phyloP scores from a whole-genome alignment of 64 coral and sea anemone genomes.

The Hydrozoanthus tunicans region DNA sequence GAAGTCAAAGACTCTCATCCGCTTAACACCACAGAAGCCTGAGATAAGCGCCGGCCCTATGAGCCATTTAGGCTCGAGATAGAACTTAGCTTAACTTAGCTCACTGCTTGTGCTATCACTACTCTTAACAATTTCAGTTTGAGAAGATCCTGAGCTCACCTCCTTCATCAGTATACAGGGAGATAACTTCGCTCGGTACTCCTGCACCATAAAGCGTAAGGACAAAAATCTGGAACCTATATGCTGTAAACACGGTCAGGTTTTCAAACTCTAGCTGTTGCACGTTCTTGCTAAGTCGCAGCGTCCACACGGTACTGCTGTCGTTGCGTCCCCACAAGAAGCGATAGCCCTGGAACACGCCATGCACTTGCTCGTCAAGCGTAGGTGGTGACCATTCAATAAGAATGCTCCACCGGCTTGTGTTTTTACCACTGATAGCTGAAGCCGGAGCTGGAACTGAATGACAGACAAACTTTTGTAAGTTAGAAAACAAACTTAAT shows the following conservation, averaged over 20 bases:
- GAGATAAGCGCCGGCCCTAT: no score
- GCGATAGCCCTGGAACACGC: conserved; percentile 29
- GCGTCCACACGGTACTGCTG: background rate
- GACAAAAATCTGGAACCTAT: background rate
- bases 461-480: conserved; percentile 61
- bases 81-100: no score
- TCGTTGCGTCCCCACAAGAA: background rate
- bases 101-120: no score
- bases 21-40: no score
- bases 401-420: conserved; percentile 12
- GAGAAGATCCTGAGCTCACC: background rate
- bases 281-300: background rate
- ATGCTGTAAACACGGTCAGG: background rate
- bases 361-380: background rate
- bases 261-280: background rate
- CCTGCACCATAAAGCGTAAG: conserved; percentile 17
- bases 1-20: no score
- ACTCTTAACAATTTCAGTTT: no score
- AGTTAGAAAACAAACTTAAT: no score
- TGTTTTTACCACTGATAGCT: background rate
- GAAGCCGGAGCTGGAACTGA: conserved; percentile 10
- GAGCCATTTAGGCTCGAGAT: no score
- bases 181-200: background rate
- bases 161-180: conserved; percentile 25
- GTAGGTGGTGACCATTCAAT: background rate